Conservation (phyloP, 2,888 invertebrate species). For the Rutpela maculata region DNA sequence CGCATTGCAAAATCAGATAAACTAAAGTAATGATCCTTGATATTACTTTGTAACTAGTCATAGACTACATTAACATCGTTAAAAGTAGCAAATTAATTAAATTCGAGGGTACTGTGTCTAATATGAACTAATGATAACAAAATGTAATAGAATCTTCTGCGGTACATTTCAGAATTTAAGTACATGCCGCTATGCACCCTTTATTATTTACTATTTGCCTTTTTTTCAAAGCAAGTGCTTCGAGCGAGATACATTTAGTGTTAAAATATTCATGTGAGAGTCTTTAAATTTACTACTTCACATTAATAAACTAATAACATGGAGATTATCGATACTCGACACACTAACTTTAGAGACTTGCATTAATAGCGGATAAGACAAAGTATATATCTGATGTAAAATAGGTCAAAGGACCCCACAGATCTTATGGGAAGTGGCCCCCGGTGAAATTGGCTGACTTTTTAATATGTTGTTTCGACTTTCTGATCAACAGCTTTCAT, state of each 20-base stretch:
- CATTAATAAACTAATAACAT: slow-evolving; percentile 14
- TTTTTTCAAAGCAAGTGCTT: background rate
- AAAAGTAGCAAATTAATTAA: slow-evolving; percentile 13
- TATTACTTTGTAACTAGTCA: background rate
- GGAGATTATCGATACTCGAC: background rate
- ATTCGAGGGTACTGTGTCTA: background rate
- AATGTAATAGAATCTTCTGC: too few species aligned
- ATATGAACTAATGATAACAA: too few species aligned
- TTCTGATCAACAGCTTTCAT: too few species aligned
- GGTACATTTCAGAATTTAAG: too few species aligned
- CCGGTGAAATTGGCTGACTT: too few species aligned
- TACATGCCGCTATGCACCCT: too few species aligned
- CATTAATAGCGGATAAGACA: slow-evolving; percentile 3
- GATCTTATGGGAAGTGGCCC: too few species aligned
- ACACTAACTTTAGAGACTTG: background rate
- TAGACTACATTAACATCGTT: background rate
- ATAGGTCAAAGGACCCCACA: too few species aligned
- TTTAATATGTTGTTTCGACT: too few species aligned
- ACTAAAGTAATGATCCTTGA: background rate
- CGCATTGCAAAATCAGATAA: slow-evolving; percentile 15
- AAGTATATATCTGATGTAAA: background rate
- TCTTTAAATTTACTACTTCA: background rate
- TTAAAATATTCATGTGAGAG: background rate
- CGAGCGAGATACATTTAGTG: background rate
- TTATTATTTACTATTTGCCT: background rate